Base-by-base conservation (phyloP, 1,140 invertebrate genomes). In the Zaprionus ghesquierei region DNA sequence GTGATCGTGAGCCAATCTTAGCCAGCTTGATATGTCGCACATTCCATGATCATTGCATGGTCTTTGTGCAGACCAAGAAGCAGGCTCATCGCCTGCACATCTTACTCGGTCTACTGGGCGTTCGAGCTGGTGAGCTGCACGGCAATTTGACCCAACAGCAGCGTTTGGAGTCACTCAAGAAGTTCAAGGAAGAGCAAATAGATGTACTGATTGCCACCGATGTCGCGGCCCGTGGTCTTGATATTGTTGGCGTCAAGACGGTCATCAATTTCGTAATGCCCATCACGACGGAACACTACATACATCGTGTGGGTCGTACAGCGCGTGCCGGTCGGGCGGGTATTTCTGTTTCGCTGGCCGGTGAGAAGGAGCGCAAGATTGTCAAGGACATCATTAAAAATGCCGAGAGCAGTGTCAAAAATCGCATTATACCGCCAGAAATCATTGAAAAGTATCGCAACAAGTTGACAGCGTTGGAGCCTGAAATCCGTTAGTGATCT, bases 211-310 rank as follows among this genome's bases (percentile, higher is more conserved):
- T 99, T 54, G 98, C 98, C 0, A 99, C 98, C 4, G 98, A 99
- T 93, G 96, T 99, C 22, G 98, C 98, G 6, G 98, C 98, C 25
- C 94, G 98, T 92, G 98, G 98, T 92, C 93, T 99, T 25, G 98
- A 99, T 92, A 99, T 99, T 79, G 95, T 96, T 50, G 98, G 97
- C 6, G 98, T 99, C 0, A 97, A 98, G 93, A 99, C 98, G 35
- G 98, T 99, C 3, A 97, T 99, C 41, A 99, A 99, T 93, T 99
- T 98, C 92, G 95, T 97, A 0, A 96, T 99, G 96, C 98, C 98
- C 2, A 95, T 96, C 18, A 97, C 97, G 0, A 92, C 99, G 9
- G 97, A 99, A 90, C 98, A 99, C 92, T 99, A 99, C 86, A 98
- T 99, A 91, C 98, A 99, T 87, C 94, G 95, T 91, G 95, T 99